Evolutionary conservation across 1,140 invertebrate species (phyloP), one percentile per base, ranked within the genome.

Genomic region (Zaprionus ornatus): DNA sequence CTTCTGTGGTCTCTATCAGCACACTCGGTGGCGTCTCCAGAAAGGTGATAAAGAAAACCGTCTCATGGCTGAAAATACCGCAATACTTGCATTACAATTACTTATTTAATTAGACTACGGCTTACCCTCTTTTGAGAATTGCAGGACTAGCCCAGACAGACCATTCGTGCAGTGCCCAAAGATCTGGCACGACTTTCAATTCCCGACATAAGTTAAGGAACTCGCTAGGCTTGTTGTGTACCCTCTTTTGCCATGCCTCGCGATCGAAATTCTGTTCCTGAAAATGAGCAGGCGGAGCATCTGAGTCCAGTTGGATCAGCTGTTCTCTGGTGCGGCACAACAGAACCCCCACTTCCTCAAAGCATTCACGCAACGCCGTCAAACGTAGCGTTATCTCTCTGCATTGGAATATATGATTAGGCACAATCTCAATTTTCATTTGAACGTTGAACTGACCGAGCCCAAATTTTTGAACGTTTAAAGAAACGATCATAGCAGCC

Each of bases 301-400:
- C 42, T 5, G 19, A 15, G 32, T 42, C 32, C 42, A 70, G 10
- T 21, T 64, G 61, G 4, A 61, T 19, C 10, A 91, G 29, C 25
- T 87, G 60, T 4, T 68, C 60, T 0, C 45, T 56, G 17, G 32
- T 93, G 79, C 94, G 95, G 74, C 96, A 97, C 3, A 98, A 92
- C 13, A 98, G 92, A 62, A 98, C 93, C 1, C 97, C 97, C 73
- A 96, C 95, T 92, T 99, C 98, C 93, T 99, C 97, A 94, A 99
- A 99, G 50, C 97, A 97, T 94, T 99, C 98, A 77, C 98, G 93
- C 73, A 98, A 96, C 13, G 97, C 97, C 69, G 95, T 95, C 69
- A 99, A 97, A 74, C 97, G 94, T 61, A 98, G 93, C 7, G 96
- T 95, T 66, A 98, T 93, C 92, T 97, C 96, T 91, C 94, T 95